Percentiles rank a stretch among this genome's conserved stretches.
Evolutionary conservation across 2,797 vertebrate genomes (phyloP).

Genomic region (Ctenosaura bakeri): DNA sequence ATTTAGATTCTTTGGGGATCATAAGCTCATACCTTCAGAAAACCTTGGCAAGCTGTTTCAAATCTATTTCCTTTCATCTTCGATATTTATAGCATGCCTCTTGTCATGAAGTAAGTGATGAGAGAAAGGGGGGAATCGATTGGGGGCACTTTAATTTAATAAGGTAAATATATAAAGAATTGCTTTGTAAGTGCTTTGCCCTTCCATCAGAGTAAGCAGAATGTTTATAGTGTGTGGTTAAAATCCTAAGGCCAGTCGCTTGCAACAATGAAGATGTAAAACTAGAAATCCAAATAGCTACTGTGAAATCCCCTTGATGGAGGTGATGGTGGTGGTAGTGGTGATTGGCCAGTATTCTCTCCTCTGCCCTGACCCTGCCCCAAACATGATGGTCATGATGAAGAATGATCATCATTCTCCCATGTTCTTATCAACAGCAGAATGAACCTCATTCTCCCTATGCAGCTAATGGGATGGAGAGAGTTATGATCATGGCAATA

Average conservation of each 20-base stretch:
- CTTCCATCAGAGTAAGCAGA: conserved; percentile 11
- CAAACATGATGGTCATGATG: no score
- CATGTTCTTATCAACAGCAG: no score
- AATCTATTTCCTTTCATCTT: conserved; percentile 33
- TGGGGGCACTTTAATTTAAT: conserved; percentile 33
- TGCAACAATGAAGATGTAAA: not conserved
- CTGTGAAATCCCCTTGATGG: no score
- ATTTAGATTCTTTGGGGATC: not conserved
- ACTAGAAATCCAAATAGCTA: not conserved
- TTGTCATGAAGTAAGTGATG: conserved; percentile 17
- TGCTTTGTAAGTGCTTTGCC: conserved; percentile 32
- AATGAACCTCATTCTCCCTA: no score
- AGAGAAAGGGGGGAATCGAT: conserved; percentile 26
- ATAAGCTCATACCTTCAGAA: not conserved
- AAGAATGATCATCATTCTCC: no score
- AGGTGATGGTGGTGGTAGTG: no score
- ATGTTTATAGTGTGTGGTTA: not conserved
- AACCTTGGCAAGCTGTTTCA: conserved; percentile 6
- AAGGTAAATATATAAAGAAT: conserved; percentile 25
- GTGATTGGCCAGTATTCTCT: no score
- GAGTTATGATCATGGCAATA: no score
- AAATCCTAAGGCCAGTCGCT: conserved; percentile 19
- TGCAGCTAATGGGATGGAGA: no score
- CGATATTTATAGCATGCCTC: conserved; percentile 27
- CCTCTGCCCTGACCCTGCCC: no score